Base-by-base conservation (phyloP, 2,113 vertebrate genomes). In the Poicephalus meyeri region DNA sequence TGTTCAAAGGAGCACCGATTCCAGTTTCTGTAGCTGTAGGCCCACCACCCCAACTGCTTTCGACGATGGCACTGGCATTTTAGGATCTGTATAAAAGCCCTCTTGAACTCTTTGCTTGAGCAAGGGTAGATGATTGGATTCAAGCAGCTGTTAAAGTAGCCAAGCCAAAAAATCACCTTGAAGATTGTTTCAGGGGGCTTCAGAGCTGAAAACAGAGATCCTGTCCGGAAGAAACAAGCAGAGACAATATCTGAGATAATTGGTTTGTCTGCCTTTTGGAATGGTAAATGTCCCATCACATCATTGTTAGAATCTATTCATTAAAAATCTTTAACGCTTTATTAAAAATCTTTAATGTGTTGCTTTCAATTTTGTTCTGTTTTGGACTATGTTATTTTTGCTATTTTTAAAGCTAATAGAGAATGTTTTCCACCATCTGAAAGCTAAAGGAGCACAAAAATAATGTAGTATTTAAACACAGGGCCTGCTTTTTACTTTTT, bases 91-190 rank as follows among this genome's bases (percentile, higher is more conserved):
- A 99, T 98, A 95, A 99, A 99, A 96, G 99, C 99, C 94, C 99
- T 97, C 98, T 99, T 99, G 97, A 99, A 99, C 98, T 99, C 99
- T 26, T 99, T 99, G 98, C 99, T 99, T 97, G 99, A 99, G 97
- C 99, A 99, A 61, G 99, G 99, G 96, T 99, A 99, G 97, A 99
- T 99, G 98, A 99, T 99, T 91, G 99, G 99, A 95, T 99, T 99
- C 96, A 99, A 97, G 97, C 99, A 99, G 98, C 99, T 99, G 98
- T 99, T 99, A 98, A 99, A 99, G 96, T 99, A 99, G 85, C 99
- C 99, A 58, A 99, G 98, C 99, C 99, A 99, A 98, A 99, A 99
- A 96, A 99, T 99, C 71, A 99, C 99, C 95, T 99, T 99, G 97
- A 99, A 99, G 96, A 99, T 98, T 6, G 97, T 93, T 41, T 99